Conservation (phyloP, 2,113 vertebrate species). For the Cariama cristata region DNA sequence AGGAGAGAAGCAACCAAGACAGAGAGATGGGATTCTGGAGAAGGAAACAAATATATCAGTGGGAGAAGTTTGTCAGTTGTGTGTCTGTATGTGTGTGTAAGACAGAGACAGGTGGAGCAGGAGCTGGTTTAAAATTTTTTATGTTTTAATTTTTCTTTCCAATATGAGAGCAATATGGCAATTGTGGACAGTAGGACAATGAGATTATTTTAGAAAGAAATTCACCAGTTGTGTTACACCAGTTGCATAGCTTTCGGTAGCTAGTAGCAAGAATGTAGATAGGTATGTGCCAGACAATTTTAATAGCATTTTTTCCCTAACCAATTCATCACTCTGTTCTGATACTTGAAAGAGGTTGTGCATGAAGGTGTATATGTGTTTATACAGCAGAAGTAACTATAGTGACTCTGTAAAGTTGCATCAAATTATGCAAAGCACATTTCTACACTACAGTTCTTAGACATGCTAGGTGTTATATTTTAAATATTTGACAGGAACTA, state of each 20-base stretch:
- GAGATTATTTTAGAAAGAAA: neutral
- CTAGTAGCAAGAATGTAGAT: neutral
- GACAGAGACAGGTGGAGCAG: neutral
- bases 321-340: neutral
- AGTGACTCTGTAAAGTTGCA: neutral
- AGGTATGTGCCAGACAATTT: neutral
- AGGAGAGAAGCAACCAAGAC: neutral
- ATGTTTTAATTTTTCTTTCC: neutral
- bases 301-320: neutral
- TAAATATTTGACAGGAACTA: neutral
- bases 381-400: neutral
- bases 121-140: neutral
- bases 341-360: neutral
- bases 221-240: neutral
- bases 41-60: neutral
- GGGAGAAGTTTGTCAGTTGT: neutral
- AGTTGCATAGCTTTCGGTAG: neutral
- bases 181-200: neutral
- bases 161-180: neutral
- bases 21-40: neutral
- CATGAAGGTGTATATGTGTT: neutral
- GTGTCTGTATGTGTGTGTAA: neutral
- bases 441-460: neutral
- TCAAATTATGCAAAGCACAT: neutral
- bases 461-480: neutral